A percentile compares a stretch with the other conserved stretches of the same genome.
phyloP scores from a whole-genome alignment of 2,113 vertebrate genomes.

The Mus spicilegus region DNA sequence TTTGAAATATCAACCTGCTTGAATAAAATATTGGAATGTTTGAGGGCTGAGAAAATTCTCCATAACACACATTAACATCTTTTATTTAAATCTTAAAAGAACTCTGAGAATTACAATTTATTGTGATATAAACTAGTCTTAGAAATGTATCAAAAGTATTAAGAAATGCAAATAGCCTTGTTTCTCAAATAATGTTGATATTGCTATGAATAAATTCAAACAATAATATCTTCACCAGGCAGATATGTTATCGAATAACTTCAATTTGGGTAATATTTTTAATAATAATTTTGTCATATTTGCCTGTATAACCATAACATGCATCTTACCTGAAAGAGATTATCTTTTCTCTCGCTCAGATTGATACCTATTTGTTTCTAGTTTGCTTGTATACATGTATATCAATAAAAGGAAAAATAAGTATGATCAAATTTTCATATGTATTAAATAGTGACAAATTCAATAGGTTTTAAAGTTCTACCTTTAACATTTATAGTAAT shows the following conservation, averaged over 20 bases:
- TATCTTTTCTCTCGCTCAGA: not conserved
- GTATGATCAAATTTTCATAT: not conserved
- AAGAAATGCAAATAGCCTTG: not conserved
- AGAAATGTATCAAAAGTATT: constrained; percentile 22
- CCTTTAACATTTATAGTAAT: not conserved
- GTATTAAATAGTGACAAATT: not conserved
- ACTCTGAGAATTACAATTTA: not conserved
- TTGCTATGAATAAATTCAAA: not conserved
- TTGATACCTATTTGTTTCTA: not conserved
- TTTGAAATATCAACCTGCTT: not conserved
- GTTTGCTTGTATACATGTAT: not conserved
- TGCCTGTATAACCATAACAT: not conserved
- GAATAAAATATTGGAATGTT: not conserved
- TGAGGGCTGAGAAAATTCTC: not conserved
- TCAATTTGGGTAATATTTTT: not conserved
- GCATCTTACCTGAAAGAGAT: not conserved
- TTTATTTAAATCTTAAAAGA: constrained; percentile 27
- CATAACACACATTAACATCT: not conserved
- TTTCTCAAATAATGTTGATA: not conserved
- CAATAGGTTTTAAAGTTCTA: not conserved
- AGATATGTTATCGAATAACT: not conserved
- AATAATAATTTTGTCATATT: not conserved
- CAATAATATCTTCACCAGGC: not conserved
- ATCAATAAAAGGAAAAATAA: not conserved
- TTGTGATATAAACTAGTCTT: constrained; percentile 32